Evolutionary conservation across 2,113 vertebrate genomes (phyloP), one percentile per base, ranked within the genome.

Genomic region (Buteo buteo): DNA sequence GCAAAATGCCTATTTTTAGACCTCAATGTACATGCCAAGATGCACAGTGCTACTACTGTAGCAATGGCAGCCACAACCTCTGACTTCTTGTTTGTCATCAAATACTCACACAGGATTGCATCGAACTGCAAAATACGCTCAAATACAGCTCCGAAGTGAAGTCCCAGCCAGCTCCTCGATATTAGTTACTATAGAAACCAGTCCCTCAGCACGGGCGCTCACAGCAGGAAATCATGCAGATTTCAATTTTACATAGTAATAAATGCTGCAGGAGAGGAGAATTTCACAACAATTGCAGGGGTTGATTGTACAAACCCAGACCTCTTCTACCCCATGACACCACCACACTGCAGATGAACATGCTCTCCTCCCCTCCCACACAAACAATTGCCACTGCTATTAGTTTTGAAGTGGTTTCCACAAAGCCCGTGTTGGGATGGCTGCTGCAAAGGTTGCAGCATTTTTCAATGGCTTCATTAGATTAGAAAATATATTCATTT

Each of bases 151-250:
- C 93, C 7, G 3, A 64, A 86, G 82, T 16, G 2, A 82, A 95
- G 89, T 79, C 91, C 81, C 83, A 92, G 93, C 61, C 91, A 87
- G 90, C 90, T 96, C 94, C 96, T 94, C 64, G 86, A 89, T 94
- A 95, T 84, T 94, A 91, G 97, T 98, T 97, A 95, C 97, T 97
- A 98, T 98, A 97, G 97, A 96, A 98, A 98, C 97, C 96, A 72
- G 83, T 96, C 96, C 96, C 97, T 90, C 9, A 6, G 94, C 95
- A 95, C 94, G 67, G 90, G 94, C 62, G 0, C 91, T 97, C 95
- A 13, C 97, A 96, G 97, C 93, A 94, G 96, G 96, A 95, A 95
- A 96, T 96, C 94, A 97, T 97, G 97, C 96, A 96, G 96, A 97
- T 97, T 97, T 89, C 96, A 91, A 55, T 97, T 97, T 98, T 97